Evolutionary conservation across 2,888 invertebrate species (phyloP).

Genomic region (Leistus spinibarbis): DNA sequence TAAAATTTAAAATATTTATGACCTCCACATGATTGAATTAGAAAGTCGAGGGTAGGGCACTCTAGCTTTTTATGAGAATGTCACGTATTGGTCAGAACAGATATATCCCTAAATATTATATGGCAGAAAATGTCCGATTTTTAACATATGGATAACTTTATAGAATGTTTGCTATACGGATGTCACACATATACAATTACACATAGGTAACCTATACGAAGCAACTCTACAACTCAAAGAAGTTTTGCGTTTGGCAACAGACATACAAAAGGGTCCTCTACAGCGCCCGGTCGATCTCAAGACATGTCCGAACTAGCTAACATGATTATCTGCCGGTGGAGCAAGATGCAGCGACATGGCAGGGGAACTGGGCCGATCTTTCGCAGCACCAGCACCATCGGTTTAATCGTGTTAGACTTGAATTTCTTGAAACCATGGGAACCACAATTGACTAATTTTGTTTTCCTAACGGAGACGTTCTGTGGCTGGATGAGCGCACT

Average conservation of each 20-base stretch:
- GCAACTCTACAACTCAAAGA: too few species aligned
- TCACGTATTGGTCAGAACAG: too few species aligned
- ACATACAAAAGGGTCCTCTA: neutral
- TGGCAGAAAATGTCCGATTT: too few species aligned
- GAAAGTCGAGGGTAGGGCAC: too few species aligned
- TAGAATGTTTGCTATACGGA: too few species aligned
- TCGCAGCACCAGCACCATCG: neutral
- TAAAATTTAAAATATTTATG: too few species aligned
- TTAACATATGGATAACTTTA: too few species aligned
- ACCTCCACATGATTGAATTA: too few species aligned
- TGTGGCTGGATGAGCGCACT: neutral
- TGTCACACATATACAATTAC: too few species aligned
- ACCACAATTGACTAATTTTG: conserved; percentile 21
- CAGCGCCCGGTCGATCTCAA: neutral
- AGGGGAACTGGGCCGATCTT: conserved; percentile 13
- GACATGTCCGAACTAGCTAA: neutral
- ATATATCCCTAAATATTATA: too few species aligned
- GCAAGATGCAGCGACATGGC: neutral
- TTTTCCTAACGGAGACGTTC: neutral
- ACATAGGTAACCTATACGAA: too few species aligned
- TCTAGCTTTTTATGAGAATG: too few species aligned
- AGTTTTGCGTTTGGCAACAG: neutral
- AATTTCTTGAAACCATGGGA: conserved; percentile 28
- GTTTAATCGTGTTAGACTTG: conserved; percentile 22
- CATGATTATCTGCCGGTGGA: conserved; percentile 4